Evolutionary conservation across 2,113 vertebrate species (phyloP), one percentile per base, ranked within the genome.

Genomic region (Strigops habroptila): DNA sequence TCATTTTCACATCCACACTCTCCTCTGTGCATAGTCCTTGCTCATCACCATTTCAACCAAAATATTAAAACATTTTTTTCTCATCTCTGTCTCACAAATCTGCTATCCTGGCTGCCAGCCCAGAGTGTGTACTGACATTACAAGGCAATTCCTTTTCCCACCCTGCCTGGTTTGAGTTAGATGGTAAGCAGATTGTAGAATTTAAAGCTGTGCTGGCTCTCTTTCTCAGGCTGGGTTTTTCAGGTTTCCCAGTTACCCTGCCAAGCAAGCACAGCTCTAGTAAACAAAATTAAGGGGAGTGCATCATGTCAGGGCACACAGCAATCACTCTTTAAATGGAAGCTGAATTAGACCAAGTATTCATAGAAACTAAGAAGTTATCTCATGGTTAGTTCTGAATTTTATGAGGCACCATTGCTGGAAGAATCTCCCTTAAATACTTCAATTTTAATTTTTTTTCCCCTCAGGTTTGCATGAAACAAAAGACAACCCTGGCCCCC

Each of bases 1-100:
- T 77, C 18, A 64, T 52, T 82, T 68, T 33, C 43, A 64, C 43
- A 52, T 37, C 44, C 22, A 24, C 33, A 10, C 28, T 43, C 30
- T 79, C 35, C 55, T 83, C 41, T 51, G 23, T 74, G 19, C 41
- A 35, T 41, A 78, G 37, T 14, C 62, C 43, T 79, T 69, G 57
- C 16, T 94, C 86, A 63, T 76, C 57, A 75, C 39, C 24, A 43
- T 68, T 86, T 90, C 74, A 85, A 49, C 30, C 63, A 82, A 94
- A 94, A 79, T 73, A 71, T 79, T 76, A 76, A 71, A 88, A 49
- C 59, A 71, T 35, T 69, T 69, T 59, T 41, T 82, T 59, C 65
- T 59, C 59, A 44, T 79, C 33, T 69, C 53, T 46, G 28, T 93
- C 59, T 71, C 77, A 82, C 63, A 86, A 55, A 93, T 88, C 81